phyloP scores from a whole-genome alignment of 64 coral and sea anemone species.

The Astreopora myriophthalma region DNA sequence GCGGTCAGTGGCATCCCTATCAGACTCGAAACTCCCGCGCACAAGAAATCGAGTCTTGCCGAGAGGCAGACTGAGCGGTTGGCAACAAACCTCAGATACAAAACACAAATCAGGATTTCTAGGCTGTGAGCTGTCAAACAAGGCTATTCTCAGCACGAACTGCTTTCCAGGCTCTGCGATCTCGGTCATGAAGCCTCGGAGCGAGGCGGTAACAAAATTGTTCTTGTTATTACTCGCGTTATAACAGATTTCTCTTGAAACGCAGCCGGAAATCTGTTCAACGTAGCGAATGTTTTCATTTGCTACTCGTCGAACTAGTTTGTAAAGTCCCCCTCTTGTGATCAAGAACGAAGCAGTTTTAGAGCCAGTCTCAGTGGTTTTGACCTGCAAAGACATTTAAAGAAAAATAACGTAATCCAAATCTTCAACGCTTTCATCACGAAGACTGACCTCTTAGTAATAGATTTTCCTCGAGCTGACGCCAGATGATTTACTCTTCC shows the following conservation, averaged over 20 bases:
- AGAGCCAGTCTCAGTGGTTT: background rate
- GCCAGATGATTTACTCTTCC: too few species aligned
- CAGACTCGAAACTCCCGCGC: constrained; percentile 78
- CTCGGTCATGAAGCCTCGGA: constrained; percentile 72
- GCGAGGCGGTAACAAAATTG: constrained; percentile 59
- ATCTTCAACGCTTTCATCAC: background rate
- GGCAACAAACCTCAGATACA: constrained; percentile 74
- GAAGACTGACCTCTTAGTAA: too few species aligned
- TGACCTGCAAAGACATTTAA: constrained; percentile 41
- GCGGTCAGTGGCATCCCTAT: constrained; percentile 82
- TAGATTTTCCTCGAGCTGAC: too few species aligned
- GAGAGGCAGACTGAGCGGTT: constrained; percentile 64
- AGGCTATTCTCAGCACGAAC: constrained; percentile 79
- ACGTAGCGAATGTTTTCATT: constrained; percentile 58
- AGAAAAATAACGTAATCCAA: too few species aligned
- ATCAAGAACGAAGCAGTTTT: constrained; percentile 78
- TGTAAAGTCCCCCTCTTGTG: constrained; percentile 85
- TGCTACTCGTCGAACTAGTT: constrained; percentile 74
- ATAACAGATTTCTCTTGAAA: constrained; percentile 70
- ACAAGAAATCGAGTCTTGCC: constrained; percentile 85
- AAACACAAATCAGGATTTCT: constrained; percentile 76
- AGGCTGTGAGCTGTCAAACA: constrained; percentile 69
- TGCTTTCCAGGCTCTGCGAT: constrained; percentile 95
- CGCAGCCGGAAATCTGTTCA: constrained; percentile 65
- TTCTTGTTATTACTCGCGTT: background rate